Base-by-base conservation (phyloP, 2,888 invertebrate genomes). In the Cephus pygmeus region DNA sequence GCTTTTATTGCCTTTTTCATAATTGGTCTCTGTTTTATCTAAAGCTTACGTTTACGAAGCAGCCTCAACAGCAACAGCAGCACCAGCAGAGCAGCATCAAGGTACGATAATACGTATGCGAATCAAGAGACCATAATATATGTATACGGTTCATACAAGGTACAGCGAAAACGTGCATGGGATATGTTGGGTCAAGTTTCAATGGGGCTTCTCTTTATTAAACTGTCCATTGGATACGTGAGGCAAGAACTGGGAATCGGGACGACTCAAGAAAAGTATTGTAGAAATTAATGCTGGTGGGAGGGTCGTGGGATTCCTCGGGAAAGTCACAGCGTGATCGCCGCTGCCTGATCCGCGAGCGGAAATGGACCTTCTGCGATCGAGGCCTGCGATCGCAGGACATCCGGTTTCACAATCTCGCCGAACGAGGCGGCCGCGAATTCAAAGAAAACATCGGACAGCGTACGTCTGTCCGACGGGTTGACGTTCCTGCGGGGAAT, bases 381-480 rank as follows among this genome's bases (percentile, higher is more conserved):
- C 87, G 91, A 91, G 91, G 91, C 91, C 91, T 91, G 88, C 91
- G 88, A 88, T 91, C 89, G 86, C 88, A 85, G 85, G 84, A 86
- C 88, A 89, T 88, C 88, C 82, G 83, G 73, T 69, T 69, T 73
- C 80, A 36, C 77, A 77, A 74, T 69, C 15, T 30, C 73, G 76
- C 75, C 75, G 76, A 69, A 30, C 40, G 80, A 77, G 78, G 75
- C 69, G 15, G 40, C 40, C 15, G 15, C 40, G 15, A 40, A 40
- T 40, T 40, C 40, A 40, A 40, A 40, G 69, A 4, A 33, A 30
- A 69, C 69, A 15, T 33, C 31, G 69, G 31, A 79, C 87, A 89
- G 87, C 90, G 89, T 90, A 89, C 89, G 89, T 85, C 88, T 88
- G 85, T 82, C 15, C 40, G 40, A 40, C 0, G 40, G 40, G 15